Base-by-base conservation (phyloP, 2,888 invertebrate genomes). In the Folsomia candida region DNA sequence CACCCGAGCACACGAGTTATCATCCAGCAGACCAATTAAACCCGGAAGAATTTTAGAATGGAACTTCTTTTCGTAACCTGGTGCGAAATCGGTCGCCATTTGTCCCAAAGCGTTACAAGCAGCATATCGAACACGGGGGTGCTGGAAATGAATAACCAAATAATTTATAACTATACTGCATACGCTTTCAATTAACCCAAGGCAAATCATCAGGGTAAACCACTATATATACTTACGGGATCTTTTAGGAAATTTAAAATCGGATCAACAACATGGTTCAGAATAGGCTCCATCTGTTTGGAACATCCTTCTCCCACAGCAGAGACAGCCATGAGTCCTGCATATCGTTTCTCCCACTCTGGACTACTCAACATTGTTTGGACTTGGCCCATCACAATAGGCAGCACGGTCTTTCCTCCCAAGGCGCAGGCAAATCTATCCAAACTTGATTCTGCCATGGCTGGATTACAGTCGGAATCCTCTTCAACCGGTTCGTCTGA, bases 51-150 rank as follows among this genome's bases (percentile, higher is more conserved):
- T 96, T 84, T 91, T 92, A 79, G 91, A 91, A 82, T 99, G 98
- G 85, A 96, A 99, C 84, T 97, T 97, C 86, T 97, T 98, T 83
- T 99, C 96, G 81, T 99, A 96, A 14, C 88, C 86, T 1, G 97
- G 97, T 2, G 96, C 96, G 85, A 99, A 99, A 85, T 99, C 99
- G 0, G 97, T 94, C 0, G 97, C 93, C 94, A 99, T 95, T 84
- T 99, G 98, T 9, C 99, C 99, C 59, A 99, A 88, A 24, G 98
- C 97, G 85, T 99, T 99, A 83, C 99, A 99, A 24, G 97, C 94
- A 2, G 99, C 99, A 82, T 97, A 97, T 70, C 98, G 87, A 0
- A 96, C 96, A 77, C 95, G 87, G 0, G 94, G 94, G 83, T 95
- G 94, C 88, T 93, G 84, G 58, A n/a, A n/a, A n/a, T 82, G 81